Percentiles rank a stretch among this genome's conserved stretches.
Evolutionary conservation across 2,797 vertebrate genomes (phyloP).

Genomic region (Sarcoramphus papa): DNA sequence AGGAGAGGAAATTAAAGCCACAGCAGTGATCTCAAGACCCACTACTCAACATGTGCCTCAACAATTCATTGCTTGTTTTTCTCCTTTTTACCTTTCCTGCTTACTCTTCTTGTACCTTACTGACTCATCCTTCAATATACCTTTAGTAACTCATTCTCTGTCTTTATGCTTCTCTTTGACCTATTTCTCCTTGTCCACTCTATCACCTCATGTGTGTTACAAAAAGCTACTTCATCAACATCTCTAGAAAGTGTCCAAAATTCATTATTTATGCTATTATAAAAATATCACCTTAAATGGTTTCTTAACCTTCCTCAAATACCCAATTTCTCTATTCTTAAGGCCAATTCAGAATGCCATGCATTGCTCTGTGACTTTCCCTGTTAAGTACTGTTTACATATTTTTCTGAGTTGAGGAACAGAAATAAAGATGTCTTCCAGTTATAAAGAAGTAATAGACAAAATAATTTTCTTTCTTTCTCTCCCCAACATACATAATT

Average conservation of each 20-base stretch:
- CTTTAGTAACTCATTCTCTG: background rate
- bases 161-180: background rate
- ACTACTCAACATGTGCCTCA: background rate
- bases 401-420: background rate
- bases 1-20: slow-evolving; percentile 13
- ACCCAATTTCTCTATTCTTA: background rate
- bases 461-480: background rate
- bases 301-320: background rate
- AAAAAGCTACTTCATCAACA: background rate
- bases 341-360: background rate
- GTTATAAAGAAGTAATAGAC: background rate
- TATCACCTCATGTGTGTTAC: background rate
- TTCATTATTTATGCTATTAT: background rate
- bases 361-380: background rate
- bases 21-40: background rate
- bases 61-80: background rate
- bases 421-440: background rate
- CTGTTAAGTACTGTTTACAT: background rate
- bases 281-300: background rate
- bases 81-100: background rate
- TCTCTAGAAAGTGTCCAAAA: slow-evolving; percentile 1
- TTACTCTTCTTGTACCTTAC: background rate
- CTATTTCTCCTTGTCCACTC: background rate
- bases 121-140: background rate
- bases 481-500: background rate